A percentile compares a stretch with the other conserved stretches of the same genome.
These are phyloP conservation scores for rabbit (Oryctolagus cuniculus) DNA, from an alignment of 2,113 vertebrate genomes.

Conservation along the genomic window DNA sequence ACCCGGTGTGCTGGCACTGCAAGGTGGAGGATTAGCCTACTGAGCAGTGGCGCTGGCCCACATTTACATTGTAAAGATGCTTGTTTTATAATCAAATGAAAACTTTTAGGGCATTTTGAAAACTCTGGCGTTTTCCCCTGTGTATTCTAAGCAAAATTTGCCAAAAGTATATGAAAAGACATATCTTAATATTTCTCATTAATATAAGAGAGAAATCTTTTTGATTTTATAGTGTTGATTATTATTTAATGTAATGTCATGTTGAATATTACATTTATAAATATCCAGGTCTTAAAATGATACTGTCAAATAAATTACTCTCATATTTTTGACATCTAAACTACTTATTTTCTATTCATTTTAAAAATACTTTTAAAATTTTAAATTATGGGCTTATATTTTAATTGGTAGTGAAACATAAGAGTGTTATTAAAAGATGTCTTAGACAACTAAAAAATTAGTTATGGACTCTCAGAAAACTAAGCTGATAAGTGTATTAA, in stretches of 20 bases:
- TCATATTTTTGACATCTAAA: conserved; percentile 1
- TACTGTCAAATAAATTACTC: background rate
- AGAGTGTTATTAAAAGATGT: background rate
- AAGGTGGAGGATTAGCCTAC: no score
- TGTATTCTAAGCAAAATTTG: background rate
- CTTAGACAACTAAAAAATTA: background rate
- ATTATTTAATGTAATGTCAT: background rate
- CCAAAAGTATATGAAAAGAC: background rate
- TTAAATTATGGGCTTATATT: background rate
- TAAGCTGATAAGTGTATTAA: conserved; percentile 24
- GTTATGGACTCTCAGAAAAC: background rate
- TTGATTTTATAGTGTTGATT: background rate
- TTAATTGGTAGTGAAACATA: conserved; percentile 7
- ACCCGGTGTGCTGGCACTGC: no score
- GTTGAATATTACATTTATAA: conserved; percentile 17
- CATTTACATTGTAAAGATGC: background rate
- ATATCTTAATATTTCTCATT: conserved; percentile 47
- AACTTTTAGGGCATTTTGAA: background rate
- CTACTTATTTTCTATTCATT: conserved; percentile 19
- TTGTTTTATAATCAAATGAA: conserved; percentile 44
- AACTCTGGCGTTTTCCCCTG: background rate
- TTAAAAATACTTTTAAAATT: background rate
- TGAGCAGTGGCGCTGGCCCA: no score
- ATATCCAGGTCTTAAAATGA: conserved; percentile 42
- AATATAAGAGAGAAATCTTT: background rate